A percentile compares a stretch with the other conserved stretches of the same genome.
phyloP scores from a whole-genome alignment of 1,140 invertebrate genomes.

The Trichonephila clavata region DNA sequence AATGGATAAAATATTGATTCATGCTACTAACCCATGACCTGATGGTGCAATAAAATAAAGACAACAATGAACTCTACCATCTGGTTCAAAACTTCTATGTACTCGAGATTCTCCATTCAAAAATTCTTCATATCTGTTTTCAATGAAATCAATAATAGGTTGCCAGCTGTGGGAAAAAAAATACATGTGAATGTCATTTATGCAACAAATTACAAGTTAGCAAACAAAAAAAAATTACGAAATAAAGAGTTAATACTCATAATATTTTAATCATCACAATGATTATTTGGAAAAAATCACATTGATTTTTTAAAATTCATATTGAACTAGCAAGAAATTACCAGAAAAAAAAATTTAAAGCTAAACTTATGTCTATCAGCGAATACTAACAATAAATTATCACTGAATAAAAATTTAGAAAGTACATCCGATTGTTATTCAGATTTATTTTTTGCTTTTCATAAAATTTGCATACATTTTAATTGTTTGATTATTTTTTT shows the following conservation, averaged over 20 bases:
- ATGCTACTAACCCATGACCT: slow-evolving; percentile 82
- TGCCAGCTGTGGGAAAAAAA: slow-evolving; percentile 86
- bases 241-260: no score
- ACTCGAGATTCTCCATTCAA: slow-evolving; percentile 95
- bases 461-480: no score
- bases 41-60: slow-evolving; percentile 99
- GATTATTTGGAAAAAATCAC: no score
- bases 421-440: no score
- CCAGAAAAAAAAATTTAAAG: no score
- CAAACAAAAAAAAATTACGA: not conserved
- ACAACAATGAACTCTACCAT: slow-evolving; percentile 96
- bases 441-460: no score
- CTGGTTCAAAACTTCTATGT: slow-evolving; percentile 85
- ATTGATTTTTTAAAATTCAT: no score
- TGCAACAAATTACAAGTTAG: not conserved
- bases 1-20: not conserved
- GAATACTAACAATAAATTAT: no score
- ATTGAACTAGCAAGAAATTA: not conserved
- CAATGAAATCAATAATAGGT: slow-evolving; percentile 98
- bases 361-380: no score
- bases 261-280: no score
- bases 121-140: slow-evolving; percentile 97
- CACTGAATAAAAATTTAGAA: no score
- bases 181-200: not conserved
- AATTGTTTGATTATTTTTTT: no score